A percentile compares a stretch with the other conserved stretches of the same genome.
These are phyloP conservation scores for Diadromus collaris DNA, from an alignment of 2,888 invertebrate species.

Conservation along the genomic window DNA sequence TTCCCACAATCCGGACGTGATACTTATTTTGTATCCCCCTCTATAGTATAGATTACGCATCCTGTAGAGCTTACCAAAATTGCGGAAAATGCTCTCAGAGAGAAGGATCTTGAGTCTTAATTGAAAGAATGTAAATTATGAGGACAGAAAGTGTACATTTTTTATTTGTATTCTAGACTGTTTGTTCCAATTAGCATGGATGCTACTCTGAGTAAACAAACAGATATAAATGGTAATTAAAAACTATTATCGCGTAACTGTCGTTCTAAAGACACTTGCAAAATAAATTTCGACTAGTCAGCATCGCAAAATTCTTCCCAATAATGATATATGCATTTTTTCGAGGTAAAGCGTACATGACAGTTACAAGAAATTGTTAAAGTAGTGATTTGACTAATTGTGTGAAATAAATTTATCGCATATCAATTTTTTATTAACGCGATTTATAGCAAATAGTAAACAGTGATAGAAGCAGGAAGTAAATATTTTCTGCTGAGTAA, in stretches of 20 bases:
- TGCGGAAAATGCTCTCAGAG: too few species aligned
- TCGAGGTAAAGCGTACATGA: background rate
- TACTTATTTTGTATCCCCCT: too few species aligned
- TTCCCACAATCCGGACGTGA: too few species aligned
- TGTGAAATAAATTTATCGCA: constrained; percentile 14
- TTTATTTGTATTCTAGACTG: too few species aligned
- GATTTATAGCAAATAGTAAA: constrained; percentile 20
- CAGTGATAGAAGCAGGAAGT: constrained; percentile 19
- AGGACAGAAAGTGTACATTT: too few species aligned
- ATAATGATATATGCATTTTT: background rate
- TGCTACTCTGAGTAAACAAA: background rate
- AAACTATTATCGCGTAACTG: background rate
- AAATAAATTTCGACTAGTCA: background rate
- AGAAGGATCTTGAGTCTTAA: too few species aligned
- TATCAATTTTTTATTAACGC: constrained; percentile 13
- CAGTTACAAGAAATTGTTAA: background rate
- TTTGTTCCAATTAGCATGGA: background rate
- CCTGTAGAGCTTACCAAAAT: too few species aligned
- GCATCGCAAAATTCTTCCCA: background rate
- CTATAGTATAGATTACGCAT: too few species aligned
- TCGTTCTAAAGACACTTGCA: background rate
- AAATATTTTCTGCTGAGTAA: constrained; percentile 48
- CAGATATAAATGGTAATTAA: background rate
- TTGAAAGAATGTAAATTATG: too few species aligned
- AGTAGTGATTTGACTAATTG: constrained; percentile 5